Base-by-base conservation (phyloP, 2,888 invertebrate species). In the Schizotus pectinicornis region DNA sequence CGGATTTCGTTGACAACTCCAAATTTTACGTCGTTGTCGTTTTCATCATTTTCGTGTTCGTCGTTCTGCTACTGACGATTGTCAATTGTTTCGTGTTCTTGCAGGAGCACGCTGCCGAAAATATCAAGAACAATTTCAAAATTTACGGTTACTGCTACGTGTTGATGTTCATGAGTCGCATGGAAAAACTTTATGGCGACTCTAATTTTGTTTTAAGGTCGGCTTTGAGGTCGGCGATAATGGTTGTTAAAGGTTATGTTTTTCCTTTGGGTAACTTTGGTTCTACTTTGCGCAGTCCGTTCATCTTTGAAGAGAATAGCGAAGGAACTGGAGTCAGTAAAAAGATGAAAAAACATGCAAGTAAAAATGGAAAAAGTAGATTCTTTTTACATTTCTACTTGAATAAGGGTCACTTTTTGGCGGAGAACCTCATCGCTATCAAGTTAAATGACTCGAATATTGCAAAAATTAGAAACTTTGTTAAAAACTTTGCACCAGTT, bases 321-420 rank as follows among this genome's bases (percentile, higher is more conserved):
- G 33, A 11, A 7, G 22, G 0, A 9, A 12, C 39, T 9, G 32
- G 13, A 33, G n/a, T 1, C 30, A 22, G 0, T 12, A 41, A 35
- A 32, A 53, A 45, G 32, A n/a, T 45, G 36, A 46, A 45, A 34
- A 53, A 32, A 11, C 13, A 7, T 3, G 7, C n/a, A 35, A 47
- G 31, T 34, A 47, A 11, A 11, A 54, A 39, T 39, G 47, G 9
- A 14, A 47, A 11, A 11, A 54, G 41, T 39, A 54, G 9, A 14
- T 54, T 39, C 30, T 37, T 53, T 2, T 9, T 46, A 1, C 42
- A 54, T 22, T 48, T 47, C 9, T 47, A 22, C 8, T 14, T 54
- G 37, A 54, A 48, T 41, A 11, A 11, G 8, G 41, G 47, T 41
- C 47, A 54, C 12, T 54, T 54, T 41, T 11, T 42, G 7, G 34